Conservation (phyloP, 1,140 invertebrate genomes). For the Drosophila aff. region DNA sequence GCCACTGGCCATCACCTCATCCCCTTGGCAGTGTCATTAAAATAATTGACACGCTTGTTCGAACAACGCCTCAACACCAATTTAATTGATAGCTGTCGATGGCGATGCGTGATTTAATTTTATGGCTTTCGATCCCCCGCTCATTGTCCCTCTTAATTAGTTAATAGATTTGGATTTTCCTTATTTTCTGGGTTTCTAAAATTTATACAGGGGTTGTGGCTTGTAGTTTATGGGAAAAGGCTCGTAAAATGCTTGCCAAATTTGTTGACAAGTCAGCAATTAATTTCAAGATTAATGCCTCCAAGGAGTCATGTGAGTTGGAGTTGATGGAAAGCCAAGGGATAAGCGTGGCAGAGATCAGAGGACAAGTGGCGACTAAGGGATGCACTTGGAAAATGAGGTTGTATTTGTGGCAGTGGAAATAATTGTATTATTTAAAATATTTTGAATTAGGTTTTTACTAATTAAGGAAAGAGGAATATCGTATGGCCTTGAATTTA, state of each 20-base stretch:
- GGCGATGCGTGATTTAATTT: slow-evolving; percentile 65
- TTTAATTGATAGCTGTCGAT: slow-evolving; percentile 69
- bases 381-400: slow-evolving; percentile 15
- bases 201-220: slow-evolving; percentile 39
- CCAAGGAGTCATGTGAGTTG: slow-evolving; percentile 7
- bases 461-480: neutral
- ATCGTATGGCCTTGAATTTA: no score
- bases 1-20: slow-evolving; percentile 39
- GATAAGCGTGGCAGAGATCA: neutral
- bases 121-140: slow-evolving; percentile 47
- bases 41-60: slow-evolving; percentile 83
- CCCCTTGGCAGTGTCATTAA: slow-evolving; percentile 51
- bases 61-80: slow-evolving; percentile 65
- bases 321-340: neutral
- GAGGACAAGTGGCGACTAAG: slow-evolving; percentile 19
- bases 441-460: neutral
- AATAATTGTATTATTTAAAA: neutral
- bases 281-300: slow-evolving; percentile 39
- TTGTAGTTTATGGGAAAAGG: slow-evolving; percentile 49
- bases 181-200: slow-evolving; percentile 35
- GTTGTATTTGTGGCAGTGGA: neutral
- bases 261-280: slow-evolving; percentile 72
- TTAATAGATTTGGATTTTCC: slow-evolving; percentile 74
- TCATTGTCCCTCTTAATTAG: slow-evolving; percentile 68
- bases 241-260: slow-evolving; percentile 68